phyloP scores from a whole-genome alignment of 2,797 vertebrate genomes.

The Brotula barbata region DNA sequence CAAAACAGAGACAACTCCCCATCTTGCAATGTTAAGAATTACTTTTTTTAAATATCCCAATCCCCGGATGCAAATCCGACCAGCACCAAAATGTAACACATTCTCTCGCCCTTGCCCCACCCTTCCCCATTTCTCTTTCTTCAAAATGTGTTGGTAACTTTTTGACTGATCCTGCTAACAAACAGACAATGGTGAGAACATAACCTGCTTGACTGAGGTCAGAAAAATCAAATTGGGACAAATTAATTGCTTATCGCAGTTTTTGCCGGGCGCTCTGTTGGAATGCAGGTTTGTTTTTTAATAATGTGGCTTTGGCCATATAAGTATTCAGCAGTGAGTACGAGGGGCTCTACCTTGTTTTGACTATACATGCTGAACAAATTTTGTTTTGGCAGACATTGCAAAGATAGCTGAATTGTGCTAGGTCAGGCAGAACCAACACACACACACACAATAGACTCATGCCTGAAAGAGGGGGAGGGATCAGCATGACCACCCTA shows the following conservation, averaged over 20 bases:
- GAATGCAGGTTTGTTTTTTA: no score
- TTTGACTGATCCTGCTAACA: background rate
- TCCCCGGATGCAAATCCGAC: no score
- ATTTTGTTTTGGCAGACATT: constrained; percentile 1
- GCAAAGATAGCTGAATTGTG: background rate
- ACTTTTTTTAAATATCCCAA: no score
- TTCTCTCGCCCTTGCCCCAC: background rate
- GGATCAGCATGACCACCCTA: constrained; percentile 20
- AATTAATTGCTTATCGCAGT: no score
- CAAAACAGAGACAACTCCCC: no score
- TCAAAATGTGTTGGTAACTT: background rate
- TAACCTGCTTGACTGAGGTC: no score
- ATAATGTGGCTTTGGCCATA: no score
- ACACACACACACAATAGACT: background rate
- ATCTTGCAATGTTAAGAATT: no score
- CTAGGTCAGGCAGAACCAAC: background rate
- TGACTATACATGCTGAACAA: background rate
- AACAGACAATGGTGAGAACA: no score
- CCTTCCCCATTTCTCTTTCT: background rate
- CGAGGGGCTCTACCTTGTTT: background rate
- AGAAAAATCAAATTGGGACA: no score
- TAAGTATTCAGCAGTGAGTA: background rate
- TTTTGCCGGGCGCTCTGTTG: no score
- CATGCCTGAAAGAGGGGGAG: constrained; percentile 8
- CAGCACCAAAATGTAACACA: no score